Evolutionary conservation across 1,140 invertebrate genomes (phyloP).

Genomic region (Heliothis subflexa): DNA sequence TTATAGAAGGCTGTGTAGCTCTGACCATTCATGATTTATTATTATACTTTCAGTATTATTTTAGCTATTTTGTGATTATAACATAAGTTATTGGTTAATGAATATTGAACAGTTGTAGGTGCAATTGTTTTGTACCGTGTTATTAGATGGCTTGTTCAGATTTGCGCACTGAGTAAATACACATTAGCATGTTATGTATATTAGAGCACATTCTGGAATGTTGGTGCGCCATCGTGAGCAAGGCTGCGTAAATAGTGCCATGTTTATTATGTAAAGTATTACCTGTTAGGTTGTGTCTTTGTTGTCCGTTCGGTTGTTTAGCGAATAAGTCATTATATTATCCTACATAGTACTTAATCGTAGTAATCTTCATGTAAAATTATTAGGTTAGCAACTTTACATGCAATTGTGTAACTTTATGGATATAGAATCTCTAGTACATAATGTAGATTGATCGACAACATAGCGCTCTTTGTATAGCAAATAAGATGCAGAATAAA

Average conservation of each 20-base stretch:
- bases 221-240: constrained; percentile 18
- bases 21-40: constrained; percentile 54
- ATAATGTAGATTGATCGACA: too few species aligned
- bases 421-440: too few species aligned
- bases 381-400: too few species aligned
- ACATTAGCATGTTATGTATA: constrained; percentile 6
- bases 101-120: constrained; percentile 2
- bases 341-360: background rate
- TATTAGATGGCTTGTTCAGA: constrained; percentile 13
- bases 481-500: too few species aligned
- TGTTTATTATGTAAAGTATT: constrained; percentile 58
- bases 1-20: constrained; percentile 61
- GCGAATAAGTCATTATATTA: background rate
- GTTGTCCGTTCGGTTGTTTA: background rate
- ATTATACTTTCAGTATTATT: constrained; percentile 64
- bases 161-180: background rate
- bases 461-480: too few species aligned
- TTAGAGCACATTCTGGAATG: constrained; percentile 15
- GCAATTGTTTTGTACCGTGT: constrained; percentile 15
- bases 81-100: constrained; percentile 28
- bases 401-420: too few species aligned
- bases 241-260: constrained; percentile 53
- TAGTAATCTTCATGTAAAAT: background rate
- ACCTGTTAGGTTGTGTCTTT: constrained; percentile 49
- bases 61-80: constrained; percentile 56